Conservation (phyloP, 2,797 vertebrate genomes). For the Gambelia wislizenii region DNA sequence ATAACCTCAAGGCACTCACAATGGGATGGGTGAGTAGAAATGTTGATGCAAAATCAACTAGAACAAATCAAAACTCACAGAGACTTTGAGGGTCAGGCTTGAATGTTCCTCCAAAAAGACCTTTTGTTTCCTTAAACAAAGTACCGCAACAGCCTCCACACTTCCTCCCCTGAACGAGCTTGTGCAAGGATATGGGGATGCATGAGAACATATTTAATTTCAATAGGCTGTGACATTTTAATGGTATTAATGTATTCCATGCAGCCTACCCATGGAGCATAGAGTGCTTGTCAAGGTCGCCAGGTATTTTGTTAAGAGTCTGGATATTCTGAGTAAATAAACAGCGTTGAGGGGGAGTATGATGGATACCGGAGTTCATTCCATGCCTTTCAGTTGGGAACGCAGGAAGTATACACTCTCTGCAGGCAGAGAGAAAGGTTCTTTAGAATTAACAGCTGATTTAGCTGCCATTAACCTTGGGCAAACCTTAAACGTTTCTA, state of each 20-base stretch:
- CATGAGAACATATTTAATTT: conserved; percentile 64
- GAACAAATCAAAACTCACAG: not conserved
- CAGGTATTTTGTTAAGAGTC: conserved; percentile 51
- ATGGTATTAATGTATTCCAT: conserved; percentile 51
- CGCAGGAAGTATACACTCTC: conserved; percentile 1
- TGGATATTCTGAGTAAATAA: conserved; percentile 10
- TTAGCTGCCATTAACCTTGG: conserved; percentile 72
- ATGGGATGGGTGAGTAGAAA: not conserved
- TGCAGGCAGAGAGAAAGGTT: conserved; percentile 55
- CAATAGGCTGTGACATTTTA: conserved; percentile 51
- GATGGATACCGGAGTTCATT: conserved; percentile 28
- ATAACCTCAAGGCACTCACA: not conserved
- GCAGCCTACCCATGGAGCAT: conserved; percentile 42
- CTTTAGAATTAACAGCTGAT: conserved; percentile 70
- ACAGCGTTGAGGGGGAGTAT: not conserved
- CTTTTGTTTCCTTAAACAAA: conserved; percentile 44
- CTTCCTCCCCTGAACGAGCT: conserved; percentile 47
- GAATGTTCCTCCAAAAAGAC: not conserved
- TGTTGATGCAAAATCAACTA: not conserved
- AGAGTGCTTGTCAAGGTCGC: conserved; percentile 61
- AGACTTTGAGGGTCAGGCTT: not conserved
- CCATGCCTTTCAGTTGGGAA: conserved; percentile 45
- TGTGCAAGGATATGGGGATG: conserved; percentile 50
- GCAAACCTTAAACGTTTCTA: conserved; percentile 60
- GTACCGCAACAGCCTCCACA: conserved; percentile 30